These are phyloP conservation scores for Cephus pygmeus DNA, from an alignment of 2,888 invertebrate genomes.

Conservation along the genomic window DNA sequence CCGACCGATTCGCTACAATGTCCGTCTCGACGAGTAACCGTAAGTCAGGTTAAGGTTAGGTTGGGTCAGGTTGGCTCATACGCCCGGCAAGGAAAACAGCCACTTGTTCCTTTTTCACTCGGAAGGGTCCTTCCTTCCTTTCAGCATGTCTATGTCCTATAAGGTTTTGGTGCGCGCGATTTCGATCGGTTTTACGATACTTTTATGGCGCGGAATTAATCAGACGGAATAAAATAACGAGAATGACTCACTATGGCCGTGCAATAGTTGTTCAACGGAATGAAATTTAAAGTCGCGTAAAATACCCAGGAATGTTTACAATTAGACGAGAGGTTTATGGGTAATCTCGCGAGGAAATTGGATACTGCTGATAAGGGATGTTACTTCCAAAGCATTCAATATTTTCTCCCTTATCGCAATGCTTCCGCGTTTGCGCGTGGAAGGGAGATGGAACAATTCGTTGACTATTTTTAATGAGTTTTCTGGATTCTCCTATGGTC, in stretches of 20 bases:
- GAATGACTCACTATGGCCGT: constrained; percentile 31
- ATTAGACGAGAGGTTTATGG: constrained; percentile 33
- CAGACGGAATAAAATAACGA: constrained; percentile 52
- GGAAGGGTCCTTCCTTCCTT: constrained; percentile 1
- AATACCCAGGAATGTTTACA: constrained; percentile 43
- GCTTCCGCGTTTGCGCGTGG: neutral
- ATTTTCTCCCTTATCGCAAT: neutral
- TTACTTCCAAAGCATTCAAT: neutral
- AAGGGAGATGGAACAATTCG: neutral
- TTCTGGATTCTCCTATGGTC: neutral
- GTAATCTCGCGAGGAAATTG: constrained; percentile 19
- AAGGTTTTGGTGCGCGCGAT: constrained; percentile 21
- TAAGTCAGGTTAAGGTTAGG: neutral
- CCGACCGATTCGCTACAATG: constrained; percentile 10
- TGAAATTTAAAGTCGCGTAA: constrained; percentile 41
- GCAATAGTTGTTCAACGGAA: neutral
- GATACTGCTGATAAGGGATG: neutral
- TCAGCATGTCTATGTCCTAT: neutral
- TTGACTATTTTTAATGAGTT: neutral
- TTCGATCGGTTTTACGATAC: constrained; percentile 43
- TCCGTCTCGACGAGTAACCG: neutral
- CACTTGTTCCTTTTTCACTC: constrained; percentile 3
- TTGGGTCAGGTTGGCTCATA: neutral
- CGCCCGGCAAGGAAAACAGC: neutral
- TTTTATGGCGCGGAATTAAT: constrained; percentile 54